Percentiles rank a stretch among this genome's conserved stretches.
Conservation (phyloP, 2,888 invertebrate genomes). For the Cantharis flavilabris region DNA sequence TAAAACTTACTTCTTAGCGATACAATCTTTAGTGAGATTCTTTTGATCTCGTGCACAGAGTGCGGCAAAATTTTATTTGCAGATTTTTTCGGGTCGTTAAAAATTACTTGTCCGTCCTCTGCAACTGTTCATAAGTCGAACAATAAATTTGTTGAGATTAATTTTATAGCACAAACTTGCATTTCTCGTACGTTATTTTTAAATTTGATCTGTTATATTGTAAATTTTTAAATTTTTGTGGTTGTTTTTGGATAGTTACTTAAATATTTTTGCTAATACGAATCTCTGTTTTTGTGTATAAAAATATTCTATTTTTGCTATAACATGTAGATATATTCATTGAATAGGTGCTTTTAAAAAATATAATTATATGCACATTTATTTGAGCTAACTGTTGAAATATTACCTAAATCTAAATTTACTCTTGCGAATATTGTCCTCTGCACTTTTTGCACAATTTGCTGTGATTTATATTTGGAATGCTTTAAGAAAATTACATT, state of each 20-base stretch:
- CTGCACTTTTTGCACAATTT: conserved; percentile 34
- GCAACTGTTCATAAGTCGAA: neutral
- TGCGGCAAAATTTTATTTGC: neutral
- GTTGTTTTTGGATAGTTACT: conserved; percentile 20
- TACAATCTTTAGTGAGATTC: neutral
- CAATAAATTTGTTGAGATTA: neutral
- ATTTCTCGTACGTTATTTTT: neutral
- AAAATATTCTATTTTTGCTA: conserved; percentile 2
- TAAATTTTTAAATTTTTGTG: conserved; percentile 6
- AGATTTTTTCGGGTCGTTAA: neutral
- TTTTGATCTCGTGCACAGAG: neutral
- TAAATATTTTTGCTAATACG: conserved; percentile 2
- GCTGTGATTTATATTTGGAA: conserved; percentile 38
- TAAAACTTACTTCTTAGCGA: neutral
- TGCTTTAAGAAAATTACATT: conserved; percentile 24
- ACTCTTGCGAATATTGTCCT: neutral
- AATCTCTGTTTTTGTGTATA: conserved; percentile 1
- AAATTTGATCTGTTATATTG: neutral
- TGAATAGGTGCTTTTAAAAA: conserved; percentile 1
- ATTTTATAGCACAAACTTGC: neutral
- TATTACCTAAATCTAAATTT: neutral
- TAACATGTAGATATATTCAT: neutral
- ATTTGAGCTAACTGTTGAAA: neutral
- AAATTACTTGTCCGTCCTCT: neutral
- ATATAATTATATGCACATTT: neutral